Percentiles rank a stretch among this genome's conserved stretches.
Conservation (phyloP, 2,113 vertebrate genomes). For the Plecotus auritus region DNA sequence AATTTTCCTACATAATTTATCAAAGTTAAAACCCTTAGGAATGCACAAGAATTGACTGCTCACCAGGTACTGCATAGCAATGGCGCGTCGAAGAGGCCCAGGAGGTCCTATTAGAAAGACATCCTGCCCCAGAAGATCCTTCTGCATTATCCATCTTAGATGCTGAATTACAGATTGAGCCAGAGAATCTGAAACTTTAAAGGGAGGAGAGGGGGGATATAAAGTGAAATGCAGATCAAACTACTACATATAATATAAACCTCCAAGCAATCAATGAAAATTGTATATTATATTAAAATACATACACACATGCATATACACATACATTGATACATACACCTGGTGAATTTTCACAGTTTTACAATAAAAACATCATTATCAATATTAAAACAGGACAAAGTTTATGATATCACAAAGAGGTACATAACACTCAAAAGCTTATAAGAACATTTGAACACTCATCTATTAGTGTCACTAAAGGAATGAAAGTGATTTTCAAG, state of each 20-base stretch:
- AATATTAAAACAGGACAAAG: not conserved
- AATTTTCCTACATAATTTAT: not conserved
- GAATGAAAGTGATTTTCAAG: not conserved
- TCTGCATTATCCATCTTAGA: constrained; percentile 99
- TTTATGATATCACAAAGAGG: not conserved
- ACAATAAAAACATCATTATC: constrained; percentile 29
- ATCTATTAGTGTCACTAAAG: not conserved
- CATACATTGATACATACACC: not conserved
- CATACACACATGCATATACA: not conserved
- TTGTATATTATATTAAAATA: not conserved
- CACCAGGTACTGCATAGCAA: constrained; percentile 99
- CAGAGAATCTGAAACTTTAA: constrained; percentile 87
- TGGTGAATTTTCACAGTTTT: not conserved
- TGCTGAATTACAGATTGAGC: constrained; percentile 90
- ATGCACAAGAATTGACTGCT: constrained; percentile 45
- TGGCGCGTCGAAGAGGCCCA: constrained; percentile 92
- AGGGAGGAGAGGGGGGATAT: constrained; percentile 25
- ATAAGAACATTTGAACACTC: not conserved
- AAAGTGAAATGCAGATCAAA: constrained; percentile 28
- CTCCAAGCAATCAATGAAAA: not conserved
- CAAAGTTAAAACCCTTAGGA: constrained; percentile 6
- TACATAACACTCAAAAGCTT: not conserved
- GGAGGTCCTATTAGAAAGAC: constrained; percentile 97
- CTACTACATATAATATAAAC: constrained; percentile 16
- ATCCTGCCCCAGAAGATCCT: constrained; percentile 96